Conservation (phyloP, 1,140 invertebrate genomes). For the Arion vulgaris region DNA sequence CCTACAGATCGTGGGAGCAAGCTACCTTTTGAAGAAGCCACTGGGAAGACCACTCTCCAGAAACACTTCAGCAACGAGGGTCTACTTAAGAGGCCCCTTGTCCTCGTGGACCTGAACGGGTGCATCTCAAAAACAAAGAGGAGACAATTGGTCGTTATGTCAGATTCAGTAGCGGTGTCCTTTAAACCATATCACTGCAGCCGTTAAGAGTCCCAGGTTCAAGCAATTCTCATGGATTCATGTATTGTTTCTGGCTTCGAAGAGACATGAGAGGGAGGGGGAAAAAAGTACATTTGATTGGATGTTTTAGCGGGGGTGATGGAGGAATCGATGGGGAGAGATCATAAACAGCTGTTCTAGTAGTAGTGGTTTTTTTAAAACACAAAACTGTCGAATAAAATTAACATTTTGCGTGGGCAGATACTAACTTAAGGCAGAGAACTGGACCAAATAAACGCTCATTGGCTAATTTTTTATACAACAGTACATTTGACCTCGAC, state of each 20-base stretch:
- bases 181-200: constrained; percentile 6
- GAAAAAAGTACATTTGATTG: background rate
- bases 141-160: constrained; percentile 13
- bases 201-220: background rate
- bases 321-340: background rate
- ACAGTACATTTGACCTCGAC: too few relatives aligned
- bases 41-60: background rate
- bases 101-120: constrained; percentile 4
- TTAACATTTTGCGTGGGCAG: too few relatives aligned
- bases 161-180: background rate
- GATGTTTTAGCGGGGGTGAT: background rate
- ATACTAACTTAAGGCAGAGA: too few relatives aligned
- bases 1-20: background rate
- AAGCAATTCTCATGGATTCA: background rate
- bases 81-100: background rate
- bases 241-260: background rate
- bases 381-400: too few relatives aligned
- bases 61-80: background rate
- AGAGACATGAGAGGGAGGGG: background rate
- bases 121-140: constrained; percentile 1
- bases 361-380: too few relatives aligned
- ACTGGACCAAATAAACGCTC: too few relatives aligned
- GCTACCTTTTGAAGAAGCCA: background rate
- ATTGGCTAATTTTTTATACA: too few relatives aligned
- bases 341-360: background rate